These are phyloP conservation scores for Muricea muricata DNA, from an alignment of 92 coral and sea anemone genomes.

Conservation along the genomic window DNA sequence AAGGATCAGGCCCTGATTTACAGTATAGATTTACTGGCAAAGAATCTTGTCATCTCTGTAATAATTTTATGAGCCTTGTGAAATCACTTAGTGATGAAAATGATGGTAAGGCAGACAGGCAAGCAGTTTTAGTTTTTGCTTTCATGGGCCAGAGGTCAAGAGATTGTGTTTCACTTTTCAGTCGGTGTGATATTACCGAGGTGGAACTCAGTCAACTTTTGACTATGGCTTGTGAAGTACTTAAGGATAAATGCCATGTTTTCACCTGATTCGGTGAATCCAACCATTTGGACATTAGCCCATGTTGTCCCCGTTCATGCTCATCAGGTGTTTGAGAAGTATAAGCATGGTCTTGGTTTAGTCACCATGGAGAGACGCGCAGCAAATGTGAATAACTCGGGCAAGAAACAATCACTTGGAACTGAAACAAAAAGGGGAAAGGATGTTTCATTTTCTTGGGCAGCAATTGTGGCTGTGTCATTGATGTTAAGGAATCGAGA, in stretches of 20 bases:
- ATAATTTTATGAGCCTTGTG: too few relatives aligned
- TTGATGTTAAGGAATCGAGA: constrained; percentile 4
- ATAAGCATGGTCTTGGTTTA: background rate
- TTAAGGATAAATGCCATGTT: constrained; percentile 64
- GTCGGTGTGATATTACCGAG: too few relatives aligned
- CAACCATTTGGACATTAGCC: constrained; percentile 21
- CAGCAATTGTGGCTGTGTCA: background rate
- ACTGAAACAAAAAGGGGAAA: background rate
- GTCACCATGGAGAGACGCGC: constrained; percentile 14
- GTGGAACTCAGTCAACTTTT: constrained; percentile 52
- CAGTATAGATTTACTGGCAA: too few relatives aligned
- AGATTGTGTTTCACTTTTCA: too few relatives aligned
- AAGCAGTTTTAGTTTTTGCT: too few relatives aligned
- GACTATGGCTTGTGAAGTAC: constrained; percentile 50
- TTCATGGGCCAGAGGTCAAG: too few relatives aligned
- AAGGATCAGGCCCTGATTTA: too few relatives aligned
- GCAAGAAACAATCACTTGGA: background rate
- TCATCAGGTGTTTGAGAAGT: background rate
- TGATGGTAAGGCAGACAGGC: too few relatives aligned
- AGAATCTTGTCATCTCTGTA: too few relatives aligned
- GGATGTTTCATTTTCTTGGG: background rate
- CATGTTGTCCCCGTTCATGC: constrained; percentile 26
- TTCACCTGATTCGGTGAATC: constrained; percentile 30
- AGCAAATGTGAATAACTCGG: background rate
- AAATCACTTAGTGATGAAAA: too few relatives aligned